Evolutionary conservation across 1,140 invertebrate genomes (phyloP).

Genomic region (Metopolophium dirhodum): DNA sequence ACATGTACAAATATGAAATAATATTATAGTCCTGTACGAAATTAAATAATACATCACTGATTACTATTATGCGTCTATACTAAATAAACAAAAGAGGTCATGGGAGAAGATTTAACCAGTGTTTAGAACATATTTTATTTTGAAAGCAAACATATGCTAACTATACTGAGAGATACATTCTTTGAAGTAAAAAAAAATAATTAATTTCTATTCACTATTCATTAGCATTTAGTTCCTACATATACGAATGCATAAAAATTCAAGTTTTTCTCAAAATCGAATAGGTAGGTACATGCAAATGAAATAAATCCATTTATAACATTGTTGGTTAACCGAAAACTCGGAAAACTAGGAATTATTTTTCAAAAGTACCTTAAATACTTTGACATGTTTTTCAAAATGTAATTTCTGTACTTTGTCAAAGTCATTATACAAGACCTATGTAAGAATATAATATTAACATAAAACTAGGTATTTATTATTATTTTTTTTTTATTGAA

Average conservation of each 20-base stretch:
- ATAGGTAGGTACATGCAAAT: background rate
- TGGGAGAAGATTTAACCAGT: background rate
- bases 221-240: background rate
- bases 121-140: background rate
- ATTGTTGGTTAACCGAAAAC: background rate
- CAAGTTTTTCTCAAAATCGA: background rate
- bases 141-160: background rate
- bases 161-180: background rate
- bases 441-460: too few species aligned
- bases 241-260: background rate
- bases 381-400: too few species aligned
- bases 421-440: too few species aligned
- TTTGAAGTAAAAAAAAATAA: slow-evolving; percentile 6
- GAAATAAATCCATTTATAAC: background rate
- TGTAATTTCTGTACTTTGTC: too few species aligned
- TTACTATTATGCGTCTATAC: background rate
- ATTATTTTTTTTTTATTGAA: too few species aligned
- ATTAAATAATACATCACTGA: slow-evolving; percentile 12
- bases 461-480: too few species aligned
- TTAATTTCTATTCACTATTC: slow-evolving; percentile 14
- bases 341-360: background rate
- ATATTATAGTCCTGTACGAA: background rate
- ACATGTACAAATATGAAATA: background rate
- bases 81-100: background rate
- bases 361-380: background rate